These are phyloP conservation scores for Zalophus californianus DNA, from an alignment of 2,797 vertebrate genomes.

Conservation along the genomic window DNA sequence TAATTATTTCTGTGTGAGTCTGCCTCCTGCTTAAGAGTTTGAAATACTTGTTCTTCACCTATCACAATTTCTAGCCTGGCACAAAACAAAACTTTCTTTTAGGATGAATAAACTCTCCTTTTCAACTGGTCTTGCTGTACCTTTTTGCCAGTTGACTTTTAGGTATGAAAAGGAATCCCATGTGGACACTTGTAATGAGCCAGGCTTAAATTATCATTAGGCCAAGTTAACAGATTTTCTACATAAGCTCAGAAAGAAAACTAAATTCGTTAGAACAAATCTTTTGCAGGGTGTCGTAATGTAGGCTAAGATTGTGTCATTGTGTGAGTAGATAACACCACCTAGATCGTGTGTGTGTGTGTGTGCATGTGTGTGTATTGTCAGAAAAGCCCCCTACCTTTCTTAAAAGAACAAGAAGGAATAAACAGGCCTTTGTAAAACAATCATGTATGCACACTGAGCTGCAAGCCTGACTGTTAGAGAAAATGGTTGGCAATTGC, in stretches of 20 bases:
- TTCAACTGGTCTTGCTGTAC: not conserved
- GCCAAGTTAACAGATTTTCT: not conserved
- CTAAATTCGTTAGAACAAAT: not conserved
- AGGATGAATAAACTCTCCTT: not conserved
- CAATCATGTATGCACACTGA: not conserved
- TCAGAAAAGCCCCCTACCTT: not conserved
- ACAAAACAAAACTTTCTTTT: not conserved
- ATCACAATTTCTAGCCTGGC: not conserved
- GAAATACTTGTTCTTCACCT: not conserved
- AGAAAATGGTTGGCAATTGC: constrained; percentile 13
- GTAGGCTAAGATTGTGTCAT: not conserved
- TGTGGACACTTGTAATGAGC: not conserved
- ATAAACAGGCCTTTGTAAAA: not conserved
- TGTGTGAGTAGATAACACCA: not conserved
- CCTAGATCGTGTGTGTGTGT: not conserved
- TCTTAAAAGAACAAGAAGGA: not conserved
- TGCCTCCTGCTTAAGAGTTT: not conserved
- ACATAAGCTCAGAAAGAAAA: not conserved
- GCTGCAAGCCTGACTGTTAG: not conserved
- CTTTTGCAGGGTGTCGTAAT: not conserved
- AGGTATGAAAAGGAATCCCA: not conserved
- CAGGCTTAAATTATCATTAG: not conserved
- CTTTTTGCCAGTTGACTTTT: not conserved
- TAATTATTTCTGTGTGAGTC: not conserved
- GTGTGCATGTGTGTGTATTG: not conserved